Conservation (phyloP, 2,797 vertebrate species). For the Lacerta agilis region DNA sequence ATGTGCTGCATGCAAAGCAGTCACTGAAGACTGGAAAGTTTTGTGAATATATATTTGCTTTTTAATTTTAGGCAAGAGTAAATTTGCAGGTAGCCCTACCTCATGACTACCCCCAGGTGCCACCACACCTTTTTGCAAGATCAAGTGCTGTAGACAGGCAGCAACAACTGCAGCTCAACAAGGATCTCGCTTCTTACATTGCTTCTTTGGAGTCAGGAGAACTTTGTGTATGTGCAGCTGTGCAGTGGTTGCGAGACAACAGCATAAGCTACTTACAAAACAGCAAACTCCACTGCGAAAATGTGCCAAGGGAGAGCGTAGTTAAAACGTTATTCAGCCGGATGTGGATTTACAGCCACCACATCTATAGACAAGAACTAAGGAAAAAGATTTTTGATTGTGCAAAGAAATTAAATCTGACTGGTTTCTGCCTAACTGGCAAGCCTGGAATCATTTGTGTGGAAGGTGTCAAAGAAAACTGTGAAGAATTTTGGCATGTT, state of each 20-base stretch:
- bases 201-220: conserved; percentile 73
- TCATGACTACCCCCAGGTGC: conserved; percentile 72
- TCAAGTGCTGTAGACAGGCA: conserved; percentile 74
- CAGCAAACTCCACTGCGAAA: conserved; percentile 19
- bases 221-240: conserved; percentile 73
- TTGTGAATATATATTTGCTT: background rate
- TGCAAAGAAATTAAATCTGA: conserved; percentile 78
- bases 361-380: conserved; percentile 81
- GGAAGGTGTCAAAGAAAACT: conserved; percentile 75
- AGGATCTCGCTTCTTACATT: conserved; percentile 69
- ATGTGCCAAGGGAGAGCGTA: background rate
- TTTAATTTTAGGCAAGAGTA: conserved; percentile 76
- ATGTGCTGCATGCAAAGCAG: background rate
- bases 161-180: conserved; percentile 79
- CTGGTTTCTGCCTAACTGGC: conserved; percentile 82
- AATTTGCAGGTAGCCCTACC: conserved; percentile 79
- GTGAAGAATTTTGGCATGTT: conserved; percentile 81
- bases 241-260: conserved; percentile 81
- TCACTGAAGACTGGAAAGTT: background rate
- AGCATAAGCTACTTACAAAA: conserved; percentile 65
- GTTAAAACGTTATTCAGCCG: conserved; percentile 68
- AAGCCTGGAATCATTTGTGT: conserved; percentile 83
- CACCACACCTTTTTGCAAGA: conserved; percentile 77
- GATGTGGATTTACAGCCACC: conserved; percentile 85
- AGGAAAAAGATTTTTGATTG: conserved; percentile 80